Evolutionary conservation across 2,797 vertebrate species (phyloP).

Genomic region (Arrhamphus sclerolepis): DNA sequence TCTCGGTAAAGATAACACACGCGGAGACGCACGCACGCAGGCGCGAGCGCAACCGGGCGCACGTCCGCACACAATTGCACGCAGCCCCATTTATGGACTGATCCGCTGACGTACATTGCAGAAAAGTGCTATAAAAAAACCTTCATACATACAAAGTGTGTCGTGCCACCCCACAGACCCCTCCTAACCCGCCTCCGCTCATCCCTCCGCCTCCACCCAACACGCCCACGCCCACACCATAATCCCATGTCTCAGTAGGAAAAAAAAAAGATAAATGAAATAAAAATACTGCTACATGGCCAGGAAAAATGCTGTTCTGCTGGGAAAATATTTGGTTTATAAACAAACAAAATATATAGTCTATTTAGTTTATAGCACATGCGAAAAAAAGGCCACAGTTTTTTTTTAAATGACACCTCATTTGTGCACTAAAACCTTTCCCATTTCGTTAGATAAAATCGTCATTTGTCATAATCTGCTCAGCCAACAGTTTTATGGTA

Average conservation of each 20-base stretch:
- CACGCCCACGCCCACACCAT: conserved; percentile 82
- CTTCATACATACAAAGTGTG: conserved; percentile 89
- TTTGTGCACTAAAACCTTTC: conserved; percentile 12
- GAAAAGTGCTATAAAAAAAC: conserved; percentile 88
- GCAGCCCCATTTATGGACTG: conserved; percentile 87
- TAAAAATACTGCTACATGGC: conserved; percentile 63
- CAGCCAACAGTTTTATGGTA: conserved; percentile 3
- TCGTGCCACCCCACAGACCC: conserved; percentile 85
- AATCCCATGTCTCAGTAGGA: conserved; percentile 80
- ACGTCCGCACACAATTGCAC: conserved; percentile 78
- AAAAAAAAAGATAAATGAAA: conserved; percentile 31
- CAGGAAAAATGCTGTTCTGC: conserved; percentile 46
- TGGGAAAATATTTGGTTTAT: conserved; percentile 36
- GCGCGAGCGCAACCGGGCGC: conserved; percentile 57
- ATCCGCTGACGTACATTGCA: conserved; percentile 90
- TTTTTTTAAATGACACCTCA: conserved; percentile 2
- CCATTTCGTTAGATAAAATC: conserved; percentile 41
- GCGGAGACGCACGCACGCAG: conserved; percentile 67
- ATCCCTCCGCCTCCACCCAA: conserved; percentile 75
- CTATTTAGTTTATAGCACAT: background rate
- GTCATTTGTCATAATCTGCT: no score
- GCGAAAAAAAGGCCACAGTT: conserved; percentile 37
- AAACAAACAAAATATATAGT: conserved; percentile 15
- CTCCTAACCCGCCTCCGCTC: conserved; percentile 76
- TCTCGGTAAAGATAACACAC: conserved; percentile 85